These are phyloP conservation scores for Dryoscopus gambensis DNA, from an alignment of 2,113 vertebrate species.

Conservation along the genomic window DNA sequence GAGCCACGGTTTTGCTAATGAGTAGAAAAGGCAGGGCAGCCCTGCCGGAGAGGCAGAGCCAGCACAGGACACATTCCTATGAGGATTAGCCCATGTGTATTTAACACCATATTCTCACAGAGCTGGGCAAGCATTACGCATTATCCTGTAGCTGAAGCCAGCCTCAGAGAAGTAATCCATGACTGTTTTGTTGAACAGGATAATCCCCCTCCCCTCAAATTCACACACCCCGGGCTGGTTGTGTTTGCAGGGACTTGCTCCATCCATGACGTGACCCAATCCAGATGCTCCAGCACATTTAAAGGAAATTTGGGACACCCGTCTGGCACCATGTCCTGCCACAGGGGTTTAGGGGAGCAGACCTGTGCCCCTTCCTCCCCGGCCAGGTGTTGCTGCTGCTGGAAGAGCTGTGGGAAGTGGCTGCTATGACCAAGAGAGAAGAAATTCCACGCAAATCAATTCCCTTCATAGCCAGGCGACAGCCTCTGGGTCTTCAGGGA, in stretches of 20 bases:
- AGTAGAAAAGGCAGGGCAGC: not conserved
- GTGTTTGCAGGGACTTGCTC: not conserved
- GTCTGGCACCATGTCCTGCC: not conserved
- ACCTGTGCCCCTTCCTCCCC: not conserved
- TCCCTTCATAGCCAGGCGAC: not conserved
- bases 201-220: not conserved
- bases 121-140: not conserved
- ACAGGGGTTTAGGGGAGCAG: not conserved
- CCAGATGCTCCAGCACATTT: not conserved
- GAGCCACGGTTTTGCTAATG: not conserved
- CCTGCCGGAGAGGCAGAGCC: not conserved
- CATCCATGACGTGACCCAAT: not conserved
- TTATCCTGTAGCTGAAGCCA: not conserved
- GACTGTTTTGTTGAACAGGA: not conserved
- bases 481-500: not conserved
- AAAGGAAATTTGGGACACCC: not conserved
- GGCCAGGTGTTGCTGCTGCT: not conserved
- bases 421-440: not conserved
- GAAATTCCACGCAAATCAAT: not conserved
- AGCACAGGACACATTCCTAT: not conserved
- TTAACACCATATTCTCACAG: not conserved
- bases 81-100: constrained; percentile 16
- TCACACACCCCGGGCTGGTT: not conserved
- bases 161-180: not conserved
- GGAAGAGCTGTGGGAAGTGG: not conserved